Evolutionary conservation across 2,797 vertebrate genomes (phyloP), one percentile per base, ranked within the genome.

Genomic region (Diplodus sargus): DNA sequence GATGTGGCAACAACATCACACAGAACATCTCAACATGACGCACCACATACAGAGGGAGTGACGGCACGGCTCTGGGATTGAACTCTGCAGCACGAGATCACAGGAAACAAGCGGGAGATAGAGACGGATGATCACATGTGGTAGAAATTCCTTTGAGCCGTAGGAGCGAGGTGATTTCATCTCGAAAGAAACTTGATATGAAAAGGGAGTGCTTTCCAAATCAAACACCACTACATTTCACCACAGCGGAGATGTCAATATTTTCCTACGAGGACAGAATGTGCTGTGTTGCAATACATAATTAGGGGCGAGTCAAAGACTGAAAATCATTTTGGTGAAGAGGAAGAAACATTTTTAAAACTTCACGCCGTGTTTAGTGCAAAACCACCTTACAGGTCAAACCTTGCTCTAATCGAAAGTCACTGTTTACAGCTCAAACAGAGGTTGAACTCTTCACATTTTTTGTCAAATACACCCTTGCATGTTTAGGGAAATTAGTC

Each of bases 1-100:
- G 89, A 92, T 91, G 76, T 92, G 89, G 84, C 85, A 90, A 94
- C 90, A 91, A 65, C 59, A 68, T 68, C 72, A 53, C 51, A 80
- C 45, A 76, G 77, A 72, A 48, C 61, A 74, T 69, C 70, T 51
- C 78, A 12, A 83, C 64, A 43, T 48, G 82, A 82, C 74, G 52
- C 30, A 53, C 43, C 54, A 2, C 58, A 12, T 56, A 77, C 60
- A 54, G 56, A 59, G 70, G 58, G 78, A 53, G 45, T 72, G 87
- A 74, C 74, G 43, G 56, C 76, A 76, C 17, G 7, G 78, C 45
- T 82, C 39, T n/a, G 59, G 72, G 59, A 73, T 0, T 23, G 53
- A 85, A 72, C 63, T 64, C 65, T 20, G 43, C 60, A 45, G 62
- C 85, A 72, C 14, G 16, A 59, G 68, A 89, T 85, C 65, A 74